These are phyloP conservation scores for Gandaritis pyraliata DNA, from an alignment of 2,888 invertebrate genomes.

Conservation along the genomic window DNA sequence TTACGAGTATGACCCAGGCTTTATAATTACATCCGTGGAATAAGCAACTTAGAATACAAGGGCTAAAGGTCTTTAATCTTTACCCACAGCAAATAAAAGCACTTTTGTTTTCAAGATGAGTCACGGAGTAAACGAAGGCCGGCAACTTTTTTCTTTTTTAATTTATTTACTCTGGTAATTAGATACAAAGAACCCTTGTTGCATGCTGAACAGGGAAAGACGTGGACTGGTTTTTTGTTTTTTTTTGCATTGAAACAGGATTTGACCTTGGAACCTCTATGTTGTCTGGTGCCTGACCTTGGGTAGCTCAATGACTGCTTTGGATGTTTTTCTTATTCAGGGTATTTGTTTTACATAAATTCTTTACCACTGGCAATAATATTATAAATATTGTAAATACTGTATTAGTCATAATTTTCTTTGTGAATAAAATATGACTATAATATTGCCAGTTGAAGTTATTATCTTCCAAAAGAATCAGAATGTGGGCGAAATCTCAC, in stretches of 20 bases:
- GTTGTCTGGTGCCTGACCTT: constrained; percentile 6
- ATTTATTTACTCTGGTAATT: constrained; percentile 53
- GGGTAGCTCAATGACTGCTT: not conserved
- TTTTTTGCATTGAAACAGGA: constrained; percentile 15
- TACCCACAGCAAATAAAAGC: constrained; percentile 20
- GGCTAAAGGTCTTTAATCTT: constrained; percentile 12
- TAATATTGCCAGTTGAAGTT: no score
- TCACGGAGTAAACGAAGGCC: constrained; percentile 37
- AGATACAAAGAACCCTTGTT: constrained; percentile 60
- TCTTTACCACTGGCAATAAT: no score
- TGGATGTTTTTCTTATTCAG: not conserved
- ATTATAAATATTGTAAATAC: no score
- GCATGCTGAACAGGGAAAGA: constrained; percentile 43
- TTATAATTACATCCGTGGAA: not conserved
- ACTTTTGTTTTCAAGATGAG: constrained; percentile 36
- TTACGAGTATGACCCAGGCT: no score
- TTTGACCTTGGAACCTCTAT: constrained; percentile 9
- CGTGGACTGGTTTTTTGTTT: constrained; percentile 36
- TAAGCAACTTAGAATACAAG: not conserved
- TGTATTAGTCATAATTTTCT: no score
- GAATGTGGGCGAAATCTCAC: no score
- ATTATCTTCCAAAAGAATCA: no score
- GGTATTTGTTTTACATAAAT: no score
- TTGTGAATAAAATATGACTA: no score
- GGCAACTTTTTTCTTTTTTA: constrained; percentile 36